Evolutionary conservation across 2,888 invertebrate species (phyloP).

Genomic region (Lithophane leautieri): DNA sequence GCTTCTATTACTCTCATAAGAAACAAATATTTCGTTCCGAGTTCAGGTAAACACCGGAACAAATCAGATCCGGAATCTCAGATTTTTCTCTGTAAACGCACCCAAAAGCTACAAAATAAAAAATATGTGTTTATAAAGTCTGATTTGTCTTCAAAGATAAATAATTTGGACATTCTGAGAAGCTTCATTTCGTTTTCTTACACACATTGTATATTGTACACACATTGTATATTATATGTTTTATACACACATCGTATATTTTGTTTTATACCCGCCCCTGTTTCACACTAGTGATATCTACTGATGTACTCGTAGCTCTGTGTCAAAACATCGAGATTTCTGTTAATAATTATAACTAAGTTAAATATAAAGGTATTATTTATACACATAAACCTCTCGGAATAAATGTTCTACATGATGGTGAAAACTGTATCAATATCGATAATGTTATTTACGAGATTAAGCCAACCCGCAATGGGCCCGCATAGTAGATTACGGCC

Average conservation of each 20-base stretch:
- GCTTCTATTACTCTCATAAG: not conserved
- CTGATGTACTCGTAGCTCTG: not conserved
- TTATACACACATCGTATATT: no score
- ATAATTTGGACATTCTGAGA: not conserved
- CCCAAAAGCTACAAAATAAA: no score
- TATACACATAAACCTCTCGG: no score
- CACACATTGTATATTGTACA: not conserved
- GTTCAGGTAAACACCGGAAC: not conserved
- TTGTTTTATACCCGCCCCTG: not conserved
- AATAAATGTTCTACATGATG: no score
- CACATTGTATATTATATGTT: no score
- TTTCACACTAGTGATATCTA: not conserved
- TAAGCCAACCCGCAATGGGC: no score
- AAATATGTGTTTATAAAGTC: not conserved
- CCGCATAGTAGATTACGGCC: no score
- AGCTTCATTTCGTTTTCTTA: not conserved
- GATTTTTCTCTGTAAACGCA: not conserved
- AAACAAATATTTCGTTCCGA: conserved; percentile 1
- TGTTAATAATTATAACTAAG: no score
- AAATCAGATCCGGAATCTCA: not conserved
- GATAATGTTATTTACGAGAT: no score
- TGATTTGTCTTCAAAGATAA: not conserved
- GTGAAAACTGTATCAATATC: no score
- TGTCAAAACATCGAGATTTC: no score
- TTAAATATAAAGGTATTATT: no score